Evolutionary conservation across 1,140 invertebrate genomes (phyloP), one percentile per base, ranked within the genome.

Genomic region (Stegodyphus mimosarum): DNA sequence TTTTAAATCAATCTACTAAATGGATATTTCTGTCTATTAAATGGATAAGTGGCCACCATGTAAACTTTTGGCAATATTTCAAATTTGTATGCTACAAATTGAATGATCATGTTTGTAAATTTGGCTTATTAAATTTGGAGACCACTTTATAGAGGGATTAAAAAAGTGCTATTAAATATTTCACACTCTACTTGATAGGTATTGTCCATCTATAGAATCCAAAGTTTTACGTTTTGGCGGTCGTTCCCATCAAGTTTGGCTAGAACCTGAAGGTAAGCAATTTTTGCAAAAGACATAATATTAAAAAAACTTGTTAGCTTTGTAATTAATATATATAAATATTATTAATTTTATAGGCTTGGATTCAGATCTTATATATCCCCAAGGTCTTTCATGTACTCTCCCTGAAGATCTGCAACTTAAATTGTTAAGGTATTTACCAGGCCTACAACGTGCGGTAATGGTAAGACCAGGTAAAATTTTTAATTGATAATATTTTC

Each of bases 121-220:
- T 33, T 33, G 1, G 33, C 33, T 33, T 33, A 33, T 33, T 33
- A 33, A 33, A 33, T 33, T 33, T 33, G 33, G 33, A 33, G 33
- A 33, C 33, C 33, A 1, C 33, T 33, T 33, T 33, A 33, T 1
- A 33, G 3, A 33, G 33, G 33, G 33, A 33, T 1, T 33, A 33
- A 33, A 3, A 33, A 33, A 33, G 33, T 33, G 33, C 33, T 33
- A 33, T 60, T 60, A 60, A 60, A 10, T 67, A 67, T 81, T 76
- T 75, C 9, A 9, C 13, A 17, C 74, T 66, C 33, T 33, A 33
- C 3, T 33, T 33, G 33, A 15, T 88, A 91, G 91, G 75, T 97
- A 97, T 91, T 98, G 97, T 90, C 97, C 97, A 0, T 98, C 97
- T 5, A 95, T 98, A 87, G 97, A 98, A 91, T 96, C 96, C 17